Evolutionary conservation across 2,888 invertebrate species (phyloP), one percentile per base, ranked within the genome.

Genomic region (Epirrhoe alternata): DNA sequence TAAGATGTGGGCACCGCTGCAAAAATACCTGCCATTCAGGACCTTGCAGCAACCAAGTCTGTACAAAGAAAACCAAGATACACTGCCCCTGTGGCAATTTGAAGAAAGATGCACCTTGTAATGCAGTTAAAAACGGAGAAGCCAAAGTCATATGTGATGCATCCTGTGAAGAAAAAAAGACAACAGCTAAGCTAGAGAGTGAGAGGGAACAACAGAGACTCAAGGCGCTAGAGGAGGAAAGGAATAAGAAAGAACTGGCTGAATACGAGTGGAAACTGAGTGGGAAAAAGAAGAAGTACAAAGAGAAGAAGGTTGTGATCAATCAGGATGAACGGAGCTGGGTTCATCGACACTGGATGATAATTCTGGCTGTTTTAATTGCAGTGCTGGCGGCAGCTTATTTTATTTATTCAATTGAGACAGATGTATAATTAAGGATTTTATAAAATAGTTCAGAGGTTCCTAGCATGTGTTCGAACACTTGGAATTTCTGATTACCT

Each of bases 1-100:
- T 97, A 82, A 85, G 95, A 6, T 99, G 98, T 87, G 97, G 97
- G 0, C 98, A 99, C 87, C 95, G 97, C 6, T 98, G 97, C 82
- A 90, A 94, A 42, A 90, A 95, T 6, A 92, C 94, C 50, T 98
- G 98, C 76, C 98, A 98, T 81, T 89, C 95, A 0, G 97, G 97
- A 0, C 77, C 85, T 0, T 98, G 98, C 80, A 94, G 94, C 0
- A 94, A 94, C 70, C 95, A 96, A 68, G 83, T 89, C 0, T 98
- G 98, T 82, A 95, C 94, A 63, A 97, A 97, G 80, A 97, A 97
- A 84, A 95, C 97, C 0, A 97, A 96, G 84, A 87, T 97, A 0
- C 93, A 94, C 64, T 98, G 98, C 77, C 88, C 94, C 38, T 98
- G 98, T 84, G 96, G 96, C 74, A 94, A 96, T 66, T 86, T 97